These are phyloP conservation scores for Mus caroli DNA, from an alignment of 2,797 vertebrate species.

Conservation along the genomic window DNA sequence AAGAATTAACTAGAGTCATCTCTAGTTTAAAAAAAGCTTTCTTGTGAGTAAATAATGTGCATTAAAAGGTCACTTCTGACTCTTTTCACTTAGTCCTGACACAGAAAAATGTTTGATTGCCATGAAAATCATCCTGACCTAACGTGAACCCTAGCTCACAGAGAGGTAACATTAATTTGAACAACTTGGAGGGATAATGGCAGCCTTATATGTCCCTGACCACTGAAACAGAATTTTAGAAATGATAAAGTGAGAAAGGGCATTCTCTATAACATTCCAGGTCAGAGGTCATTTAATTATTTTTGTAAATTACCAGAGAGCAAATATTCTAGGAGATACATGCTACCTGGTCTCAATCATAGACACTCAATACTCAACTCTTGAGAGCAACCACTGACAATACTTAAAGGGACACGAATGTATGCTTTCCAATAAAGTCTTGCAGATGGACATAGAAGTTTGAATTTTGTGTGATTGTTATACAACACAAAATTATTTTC, in stretches of 20 bases:
- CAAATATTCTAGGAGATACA: not conserved
- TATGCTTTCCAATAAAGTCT: not conserved
- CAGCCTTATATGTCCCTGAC: not conserved
- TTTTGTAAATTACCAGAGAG: not conserved
- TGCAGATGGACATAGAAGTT: not conserved
- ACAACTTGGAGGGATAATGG: not conserved
- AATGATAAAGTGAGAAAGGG: not conserved
- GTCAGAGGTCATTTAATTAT: not conserved
- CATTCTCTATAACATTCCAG: not conserved
- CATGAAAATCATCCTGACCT: constrained; percentile 37
- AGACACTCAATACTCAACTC: not conserved
- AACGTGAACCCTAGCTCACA: constrained; percentile 1
- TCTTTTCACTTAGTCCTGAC: constrained; percentile 58
- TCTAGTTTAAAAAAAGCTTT: constrained; percentile 63
- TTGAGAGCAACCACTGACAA: not conserved
- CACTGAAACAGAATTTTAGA: not conserved
- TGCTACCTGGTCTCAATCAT: not conserved
- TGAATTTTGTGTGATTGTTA: constrained; percentile 6
- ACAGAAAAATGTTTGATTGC: constrained; percentile 50
- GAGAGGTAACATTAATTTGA: constrained; percentile 12
- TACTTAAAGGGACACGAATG: not conserved
- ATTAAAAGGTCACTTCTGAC: constrained; percentile 73
- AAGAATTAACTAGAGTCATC: constrained; percentile 52
- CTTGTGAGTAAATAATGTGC: constrained; percentile 69
- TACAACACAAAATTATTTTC: constrained; percentile 42